Conservation (phyloP, 2,113 vertebrate species). For the Myrmophylax atrothorax region DNA sequence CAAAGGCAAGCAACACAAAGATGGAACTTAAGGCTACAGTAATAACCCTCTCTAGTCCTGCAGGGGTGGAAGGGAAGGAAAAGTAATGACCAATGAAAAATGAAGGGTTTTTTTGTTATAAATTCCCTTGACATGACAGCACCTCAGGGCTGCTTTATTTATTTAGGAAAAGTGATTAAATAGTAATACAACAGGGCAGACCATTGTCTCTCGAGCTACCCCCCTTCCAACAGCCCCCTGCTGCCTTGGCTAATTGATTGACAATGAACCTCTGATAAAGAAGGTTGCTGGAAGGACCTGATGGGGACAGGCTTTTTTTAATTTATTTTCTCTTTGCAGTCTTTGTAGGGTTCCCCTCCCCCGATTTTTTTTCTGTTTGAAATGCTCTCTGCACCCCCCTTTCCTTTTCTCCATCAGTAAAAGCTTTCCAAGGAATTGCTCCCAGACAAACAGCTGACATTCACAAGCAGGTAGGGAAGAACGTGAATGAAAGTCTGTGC, state of each 20-base stretch:
- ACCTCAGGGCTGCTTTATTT: conserved; percentile 85
- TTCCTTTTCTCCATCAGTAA: background rate
- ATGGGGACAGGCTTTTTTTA: conserved; percentile 7
- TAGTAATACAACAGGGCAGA: conserved; percentile 81
- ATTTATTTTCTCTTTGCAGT: conserved; percentile 25
- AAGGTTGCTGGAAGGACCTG: conserved; percentile 76
- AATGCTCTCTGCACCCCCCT: conserved; percentile 28
- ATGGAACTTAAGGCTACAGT: conserved; percentile 89
- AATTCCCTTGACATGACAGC: conserved; percentile 87
- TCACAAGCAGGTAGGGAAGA: conserved; percentile 60
- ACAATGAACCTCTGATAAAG: conserved; percentile 81
- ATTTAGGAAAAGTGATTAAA: conserved; percentile 88
- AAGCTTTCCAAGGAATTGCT: conserved; percentile 54
- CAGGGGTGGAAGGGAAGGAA: conserved; percentile 67
- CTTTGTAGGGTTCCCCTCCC: conserved; percentile 6
- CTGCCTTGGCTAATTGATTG: conserved; percentile 83
- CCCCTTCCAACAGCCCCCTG: conserved; percentile 75
- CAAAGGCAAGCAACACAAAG: conserved; percentile 85
- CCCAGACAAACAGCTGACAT: conserved; percentile 54
- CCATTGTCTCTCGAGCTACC: conserved; percentile 70
- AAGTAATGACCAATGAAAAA: conserved; percentile 81
- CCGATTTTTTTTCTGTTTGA: conserved; percentile 10
- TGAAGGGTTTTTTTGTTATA: conserved; percentile 77
- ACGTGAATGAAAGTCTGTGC: background rate
- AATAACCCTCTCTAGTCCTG: conserved; percentile 85